A percentile compares a stretch with the other conserved stretches of the same genome.
phyloP scores from a whole-genome alignment of 2,888 invertebrate genomes.

The Eristalinus sepulchralis region DNA sequence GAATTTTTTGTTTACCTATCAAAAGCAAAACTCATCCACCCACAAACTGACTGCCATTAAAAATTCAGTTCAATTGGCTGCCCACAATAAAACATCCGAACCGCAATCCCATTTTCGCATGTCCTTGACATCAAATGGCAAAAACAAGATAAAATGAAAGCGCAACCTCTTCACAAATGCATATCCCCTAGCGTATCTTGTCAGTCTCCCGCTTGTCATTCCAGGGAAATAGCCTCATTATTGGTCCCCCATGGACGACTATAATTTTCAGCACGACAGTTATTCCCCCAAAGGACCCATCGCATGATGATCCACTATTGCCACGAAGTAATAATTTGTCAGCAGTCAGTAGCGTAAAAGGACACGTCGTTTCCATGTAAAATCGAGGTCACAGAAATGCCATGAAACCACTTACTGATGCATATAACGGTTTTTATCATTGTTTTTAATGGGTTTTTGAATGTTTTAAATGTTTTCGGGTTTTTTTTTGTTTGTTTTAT shows the following conservation, averaged over 20 bases:
- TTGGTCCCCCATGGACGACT: neutral
- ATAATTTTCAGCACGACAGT: neutral
- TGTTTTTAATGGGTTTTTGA: neutral
- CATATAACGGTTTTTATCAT: neutral
- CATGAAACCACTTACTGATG: neutral
- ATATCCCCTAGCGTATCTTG: neutral
- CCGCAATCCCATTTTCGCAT: too few relatives aligned
- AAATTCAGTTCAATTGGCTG: too few relatives aligned
- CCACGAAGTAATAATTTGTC: neutral
- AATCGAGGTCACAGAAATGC: neutral
- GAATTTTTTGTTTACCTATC: too few relatives aligned
- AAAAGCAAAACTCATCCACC: too few relatives aligned
- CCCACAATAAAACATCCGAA: too few relatives aligned
- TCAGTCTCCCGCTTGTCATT: neutral
- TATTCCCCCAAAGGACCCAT: neutral
- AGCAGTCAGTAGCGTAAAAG: neutral
- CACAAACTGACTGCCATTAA: too few relatives aligned
- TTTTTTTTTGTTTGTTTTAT: neutral
- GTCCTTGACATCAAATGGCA: too few relatives aligned
- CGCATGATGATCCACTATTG: neutral
- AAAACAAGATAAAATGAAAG: too few relatives aligned
- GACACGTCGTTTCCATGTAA: neutral
- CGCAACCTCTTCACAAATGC: neutral
- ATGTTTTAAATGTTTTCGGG: neutral
- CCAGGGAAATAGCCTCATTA: neutral